Evolutionary conservation across 1,140 invertebrate species (phyloP).

Genomic region (Homalodisca vitripennis): DNA sequence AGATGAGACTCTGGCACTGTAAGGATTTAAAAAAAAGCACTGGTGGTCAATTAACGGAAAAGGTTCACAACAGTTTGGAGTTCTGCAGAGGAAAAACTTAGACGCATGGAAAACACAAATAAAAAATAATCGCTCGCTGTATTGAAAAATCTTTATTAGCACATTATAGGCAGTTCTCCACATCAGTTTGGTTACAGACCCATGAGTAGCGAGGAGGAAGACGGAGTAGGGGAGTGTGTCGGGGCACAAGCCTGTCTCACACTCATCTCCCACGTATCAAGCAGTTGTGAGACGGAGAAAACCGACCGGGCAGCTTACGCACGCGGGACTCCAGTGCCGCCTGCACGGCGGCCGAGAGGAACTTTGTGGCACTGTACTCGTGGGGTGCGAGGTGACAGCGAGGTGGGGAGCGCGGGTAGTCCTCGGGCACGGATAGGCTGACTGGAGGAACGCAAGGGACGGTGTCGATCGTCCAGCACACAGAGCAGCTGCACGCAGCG

Average conservation of each 20-base stretch:
- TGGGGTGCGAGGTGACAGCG: conserved; percentile 61
- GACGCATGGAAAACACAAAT: too few relatives aligned
- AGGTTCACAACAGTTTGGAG: too few relatives aligned
- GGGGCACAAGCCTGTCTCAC: conserved; percentile 84
- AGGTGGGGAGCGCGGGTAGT: conserved; percentile 76
- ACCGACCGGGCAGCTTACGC: conserved; percentile 73
- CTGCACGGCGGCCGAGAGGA: conserved; percentile 65
- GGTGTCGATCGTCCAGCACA: conserved; percentile 80
- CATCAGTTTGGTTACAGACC: too few relatives aligned
- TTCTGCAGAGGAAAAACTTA: too few relatives aligned
- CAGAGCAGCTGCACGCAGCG: conserved; percentile 71
- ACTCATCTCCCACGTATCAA: conserved; percentile 95
- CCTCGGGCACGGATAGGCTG: conserved; percentile 74
- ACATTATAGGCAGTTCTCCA: too few relatives aligned
- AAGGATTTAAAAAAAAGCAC: too few relatives aligned
- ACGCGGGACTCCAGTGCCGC: conserved; percentile 72
- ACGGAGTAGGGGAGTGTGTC: conserved; percentile 47
- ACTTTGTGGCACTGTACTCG: conserved; percentile 69
- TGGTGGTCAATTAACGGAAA: too few relatives aligned
- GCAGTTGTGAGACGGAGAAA: conserved; percentile 81
- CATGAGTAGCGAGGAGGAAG: conserved; percentile 43
- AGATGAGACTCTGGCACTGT: too few relatives aligned
- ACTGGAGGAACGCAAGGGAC: conserved; percentile 91
- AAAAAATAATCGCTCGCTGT: too few relatives aligned
- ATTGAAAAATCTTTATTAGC: too few relatives aligned